Percentiles rank a stretch among this genome's conserved stretches.
Conservation (phyloP, 2,113 vertebrate species). For the Clarias gariepinus region DNA sequence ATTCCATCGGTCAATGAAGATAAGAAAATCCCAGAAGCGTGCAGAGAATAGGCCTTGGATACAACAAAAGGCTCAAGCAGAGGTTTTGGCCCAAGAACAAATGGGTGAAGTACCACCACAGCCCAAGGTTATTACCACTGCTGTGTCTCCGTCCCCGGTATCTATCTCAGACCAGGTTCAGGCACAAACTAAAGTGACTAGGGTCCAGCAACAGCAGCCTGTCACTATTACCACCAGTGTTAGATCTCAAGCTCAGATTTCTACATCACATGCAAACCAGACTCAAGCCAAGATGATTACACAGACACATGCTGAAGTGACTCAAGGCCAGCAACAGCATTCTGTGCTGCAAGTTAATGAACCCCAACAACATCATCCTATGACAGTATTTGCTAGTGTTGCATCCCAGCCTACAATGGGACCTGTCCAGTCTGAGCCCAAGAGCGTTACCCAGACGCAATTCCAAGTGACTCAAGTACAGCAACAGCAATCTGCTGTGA, state of each 20-base stretch:
- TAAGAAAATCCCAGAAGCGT: slow-evolving; percentile 61
- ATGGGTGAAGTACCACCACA: slow-evolving; percentile 22
- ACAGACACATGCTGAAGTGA: background rate
- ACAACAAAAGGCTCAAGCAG: slow-evolving; percentile 54
- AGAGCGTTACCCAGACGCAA: background rate
- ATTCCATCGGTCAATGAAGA: slow-evolving; percentile 57
- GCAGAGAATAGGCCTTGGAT: slow-evolving; percentile 73
- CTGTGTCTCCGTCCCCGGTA: background rate
- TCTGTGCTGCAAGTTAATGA: slow-evolving; percentile 15
- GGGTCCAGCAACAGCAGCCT: slow-evolving; percentile 16
- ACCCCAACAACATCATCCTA: background rate
- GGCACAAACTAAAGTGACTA: slow-evolving; percentile 12
- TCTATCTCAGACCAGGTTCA: background rate
- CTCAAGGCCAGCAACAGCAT: slow-evolving; percentile 10
- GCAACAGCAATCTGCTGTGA: slow-evolving; percentile 27
- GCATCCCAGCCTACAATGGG: background rate
- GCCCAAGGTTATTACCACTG: background rate
- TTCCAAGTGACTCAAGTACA: slow-evolving; percentile 5
- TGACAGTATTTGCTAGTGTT: background rate
- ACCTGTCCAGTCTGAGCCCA: background rate
- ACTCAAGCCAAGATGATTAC: background rate
- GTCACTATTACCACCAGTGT: background rate
- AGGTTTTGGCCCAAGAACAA: slow-evolving; percentile 28
- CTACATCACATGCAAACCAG: slow-evolving; percentile 2
- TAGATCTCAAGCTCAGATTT: slow-evolving; percentile 10